Evolutionary conservation across 2,113 vertebrate genomes (phyloP).

Genomic region (Thinocorus orbignyianus): DNA sequence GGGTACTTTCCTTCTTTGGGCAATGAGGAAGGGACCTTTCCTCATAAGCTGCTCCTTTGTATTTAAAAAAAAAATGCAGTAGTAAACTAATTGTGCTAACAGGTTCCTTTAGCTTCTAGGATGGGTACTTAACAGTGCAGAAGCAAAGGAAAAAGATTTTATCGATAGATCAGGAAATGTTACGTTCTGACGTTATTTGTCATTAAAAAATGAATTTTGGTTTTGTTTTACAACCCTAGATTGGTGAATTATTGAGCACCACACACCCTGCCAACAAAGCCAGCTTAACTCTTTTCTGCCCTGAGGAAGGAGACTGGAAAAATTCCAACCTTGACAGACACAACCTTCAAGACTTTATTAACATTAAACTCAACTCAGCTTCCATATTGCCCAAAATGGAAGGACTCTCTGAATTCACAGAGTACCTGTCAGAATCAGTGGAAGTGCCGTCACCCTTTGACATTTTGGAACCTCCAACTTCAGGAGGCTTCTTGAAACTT

Average conservation of each 20-base stretch:
- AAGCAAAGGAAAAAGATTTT: not conserved
- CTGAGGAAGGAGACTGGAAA: conserved; percentile 93
- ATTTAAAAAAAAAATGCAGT: not conserved
- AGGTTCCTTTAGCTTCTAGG: not conserved
- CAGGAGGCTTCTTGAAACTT: conserved; percentile 92
- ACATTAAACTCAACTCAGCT: conserved; percentile 90
- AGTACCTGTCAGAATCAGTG: conserved; percentile 92
- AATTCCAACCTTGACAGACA: conserved; percentile 93
- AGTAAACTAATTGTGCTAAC: not conserved
- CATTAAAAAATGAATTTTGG: not conserved
- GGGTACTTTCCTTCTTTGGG: not conserved
- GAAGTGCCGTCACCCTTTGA: conserved; percentile 93
- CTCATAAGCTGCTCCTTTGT: not conserved
- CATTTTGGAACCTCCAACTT: conserved; percentile 90
- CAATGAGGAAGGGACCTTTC: not conserved
- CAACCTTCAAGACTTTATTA: conserved; percentile 94
- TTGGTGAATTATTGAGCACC: conserved; percentile 91
- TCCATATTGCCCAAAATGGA: conserved; percentile 93
- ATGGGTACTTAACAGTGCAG: not conserved
- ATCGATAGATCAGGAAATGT: not conserved
- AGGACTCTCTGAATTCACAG: conserved; percentile 93
- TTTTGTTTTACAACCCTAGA: conserved; percentile 73
- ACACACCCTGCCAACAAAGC: conserved; percentile 93
- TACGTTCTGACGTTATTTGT: not conserved
- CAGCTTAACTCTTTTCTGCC: conserved; percentile 88